Conservation (phyloP, 2,113 vertebrate species). For the Rana temporaria region DNA sequence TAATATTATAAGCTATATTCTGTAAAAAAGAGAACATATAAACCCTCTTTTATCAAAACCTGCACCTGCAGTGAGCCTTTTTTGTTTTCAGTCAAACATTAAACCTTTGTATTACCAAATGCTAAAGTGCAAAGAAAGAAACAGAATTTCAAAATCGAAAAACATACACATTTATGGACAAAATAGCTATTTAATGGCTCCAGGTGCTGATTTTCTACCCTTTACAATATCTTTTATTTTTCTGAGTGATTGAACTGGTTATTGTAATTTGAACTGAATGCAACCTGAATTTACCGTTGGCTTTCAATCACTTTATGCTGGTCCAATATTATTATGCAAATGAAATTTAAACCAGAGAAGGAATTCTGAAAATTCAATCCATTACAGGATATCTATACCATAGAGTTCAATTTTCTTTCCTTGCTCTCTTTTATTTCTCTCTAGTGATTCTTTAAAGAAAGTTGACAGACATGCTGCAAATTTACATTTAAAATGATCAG, state of each 20-base stretch:
- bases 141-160: conserved; percentile 12
- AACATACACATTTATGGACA: conserved; percentile 15
- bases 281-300: conserved; percentile 30
- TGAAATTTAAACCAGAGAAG: conserved; percentile 52
- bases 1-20: too few relatives aligned
- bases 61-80: not conserved
- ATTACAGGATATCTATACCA: conserved; percentile 55
- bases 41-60: not conserved
- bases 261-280: conserved; percentile 49
- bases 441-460: conserved; percentile 56
- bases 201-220: conserved; percentile 18
- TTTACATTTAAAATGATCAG: conserved; percentile 59
- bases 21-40: too few relatives aligned
- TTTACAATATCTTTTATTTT: conserved; percentile 40
- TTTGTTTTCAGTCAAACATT: not conserved
- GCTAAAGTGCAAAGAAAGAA: conserved; percentile 4
- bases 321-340: conserved; percentile 57
- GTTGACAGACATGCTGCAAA: conserved; percentile 54
- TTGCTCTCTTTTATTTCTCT: conserved; percentile 52
- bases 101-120: conserved; percentile 2
- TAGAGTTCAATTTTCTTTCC: conserved; percentile 57
- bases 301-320: conserved; percentile 51
- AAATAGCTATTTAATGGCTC: conserved; percentile 35
- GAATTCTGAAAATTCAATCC: conserved; percentile 53
- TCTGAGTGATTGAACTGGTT: conserved; percentile 49